Evolutionary conservation across 2,797 vertebrate species (phyloP), one percentile per base, ranked within the genome.

Genomic region (Geotrypetes seraphini): DNA sequence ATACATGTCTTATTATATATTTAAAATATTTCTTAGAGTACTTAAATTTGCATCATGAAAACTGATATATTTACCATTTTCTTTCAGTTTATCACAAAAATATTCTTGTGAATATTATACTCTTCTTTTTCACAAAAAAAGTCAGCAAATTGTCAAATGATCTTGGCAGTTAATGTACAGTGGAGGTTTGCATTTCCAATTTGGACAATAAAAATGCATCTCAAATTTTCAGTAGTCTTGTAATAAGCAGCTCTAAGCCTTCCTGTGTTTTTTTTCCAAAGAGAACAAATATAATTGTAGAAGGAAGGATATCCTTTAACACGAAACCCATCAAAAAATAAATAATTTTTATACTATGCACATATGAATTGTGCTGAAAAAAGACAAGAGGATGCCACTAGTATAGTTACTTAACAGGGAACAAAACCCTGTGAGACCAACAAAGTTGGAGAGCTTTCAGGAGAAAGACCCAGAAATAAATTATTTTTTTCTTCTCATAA

Each of bases 1-100:
- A 74, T 43, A 49, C 60, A 50, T 47, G 59, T 54, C 56, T 63
- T 49, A 21, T 47, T 25, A 39, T 63, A 5, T 57, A 43, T 53
- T 63, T 29, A 57, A 40, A 33, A 2, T 9, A 50, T 56, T 40
- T 65, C 54, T 58, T 37, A 46, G 53, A 49, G 51, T 19, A 19
- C 43, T 59, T 63, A 43, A 52, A 43, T 56, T 46, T 28, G 56
- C 43, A 57, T 64, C 50, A 34, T 36, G 44, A 42, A 40, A 68
- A 64, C 29, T 56, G 56, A 48, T 57, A 60, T 25, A 35, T 34
- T 22, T 48, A 44, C 33, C 53, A 46, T 6, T 49, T 49, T 66
- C 53, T 60, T 47, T 60, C 53, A 66, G 57, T 47, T 60, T 33
- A 39, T 50, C 36, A 43, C 48, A 42, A 31, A 44, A 12, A 6